Evolutionary conservation across 1,140 invertebrate species (phyloP).

Genomic region (Maniola jurtina): DNA sequence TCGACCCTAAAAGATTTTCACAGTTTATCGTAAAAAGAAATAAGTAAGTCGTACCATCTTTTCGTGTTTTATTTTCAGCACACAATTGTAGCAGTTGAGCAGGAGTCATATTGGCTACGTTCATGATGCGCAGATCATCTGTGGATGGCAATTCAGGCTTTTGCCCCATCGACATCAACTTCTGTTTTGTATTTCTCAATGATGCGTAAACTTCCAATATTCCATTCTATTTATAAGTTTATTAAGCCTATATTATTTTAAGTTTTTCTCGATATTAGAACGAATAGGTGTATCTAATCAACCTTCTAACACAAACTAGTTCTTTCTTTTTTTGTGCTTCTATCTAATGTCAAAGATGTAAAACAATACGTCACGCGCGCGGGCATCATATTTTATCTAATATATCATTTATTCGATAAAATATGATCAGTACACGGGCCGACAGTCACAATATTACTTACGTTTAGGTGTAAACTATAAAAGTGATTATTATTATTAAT

Average conservation of each 20-base stretch:
- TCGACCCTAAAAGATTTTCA: too few species aligned
- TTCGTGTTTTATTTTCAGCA: constrained; percentile 33
- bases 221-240: constrained; percentile 33
- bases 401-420: too few species aligned
- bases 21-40: not conserved
- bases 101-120: constrained; percentile 55
- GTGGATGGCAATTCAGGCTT: constrained; percentile 40
- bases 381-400: too few species aligned
- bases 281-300: too few species aligned
- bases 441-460: too few species aligned
- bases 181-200: constrained; percentile 46
- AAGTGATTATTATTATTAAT: too few species aligned
- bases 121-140: constrained; percentile 58
- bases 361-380: too few species aligned
- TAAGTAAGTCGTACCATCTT: constrained; percentile 24
- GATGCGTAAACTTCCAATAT: constrained; percentile 55
- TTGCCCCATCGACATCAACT: constrained; percentile 50
- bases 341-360: too few species aligned
- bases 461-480: too few species aligned
- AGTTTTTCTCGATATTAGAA: not conserved
- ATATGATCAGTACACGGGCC: too few species aligned
- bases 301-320: not conserved
- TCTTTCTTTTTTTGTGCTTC: too few species aligned
- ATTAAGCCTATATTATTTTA: too few species aligned
- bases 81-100: constrained; percentile 59